phyloP scores from a whole-genome alignment of 1,140 invertebrate genomes.

The Yoshiicerus persimilis region DNA sequence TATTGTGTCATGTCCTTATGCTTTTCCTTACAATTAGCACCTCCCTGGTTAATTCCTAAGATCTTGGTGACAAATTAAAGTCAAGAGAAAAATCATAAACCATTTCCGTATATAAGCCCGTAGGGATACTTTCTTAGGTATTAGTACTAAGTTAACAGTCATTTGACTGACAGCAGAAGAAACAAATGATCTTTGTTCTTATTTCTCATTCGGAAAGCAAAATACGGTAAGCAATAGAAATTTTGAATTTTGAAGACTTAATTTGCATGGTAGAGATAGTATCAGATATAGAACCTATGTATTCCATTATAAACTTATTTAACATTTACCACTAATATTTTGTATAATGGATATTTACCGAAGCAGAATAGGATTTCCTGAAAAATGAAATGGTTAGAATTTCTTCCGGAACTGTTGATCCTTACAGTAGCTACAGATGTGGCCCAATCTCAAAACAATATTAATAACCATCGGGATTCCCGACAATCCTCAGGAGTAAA shows the following conservation, averaged over 20 bases:
- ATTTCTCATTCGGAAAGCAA: no score
- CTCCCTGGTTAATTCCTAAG: background rate
- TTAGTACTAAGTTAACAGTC: background rate
- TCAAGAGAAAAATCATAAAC: background rate
- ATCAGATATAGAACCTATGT: no score
- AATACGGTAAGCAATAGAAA: no score
- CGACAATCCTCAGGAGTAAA: background rate
- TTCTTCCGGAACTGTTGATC: background rate
- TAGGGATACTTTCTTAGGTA: background rate
- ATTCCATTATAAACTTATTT: no score
- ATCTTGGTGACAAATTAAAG: background rate
- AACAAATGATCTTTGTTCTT: no score
- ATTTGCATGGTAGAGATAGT: no score
- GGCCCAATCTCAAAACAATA: background rate
- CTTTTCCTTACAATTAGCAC: background rate
- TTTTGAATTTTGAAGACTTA: no score
- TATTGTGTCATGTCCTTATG: background rate
- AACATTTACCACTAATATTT: no score
- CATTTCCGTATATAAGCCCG: background rate
- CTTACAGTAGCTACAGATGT: background rate
- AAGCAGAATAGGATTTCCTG: background rate
- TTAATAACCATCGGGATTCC: background rate
- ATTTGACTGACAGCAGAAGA: no score
- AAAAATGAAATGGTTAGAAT: background rate
- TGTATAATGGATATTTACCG: no score